These are phyloP conservation scores for Bovichtus diacanthus DNA, from an alignment of 2,797 vertebrate species.

Conservation along the genomic window DNA sequence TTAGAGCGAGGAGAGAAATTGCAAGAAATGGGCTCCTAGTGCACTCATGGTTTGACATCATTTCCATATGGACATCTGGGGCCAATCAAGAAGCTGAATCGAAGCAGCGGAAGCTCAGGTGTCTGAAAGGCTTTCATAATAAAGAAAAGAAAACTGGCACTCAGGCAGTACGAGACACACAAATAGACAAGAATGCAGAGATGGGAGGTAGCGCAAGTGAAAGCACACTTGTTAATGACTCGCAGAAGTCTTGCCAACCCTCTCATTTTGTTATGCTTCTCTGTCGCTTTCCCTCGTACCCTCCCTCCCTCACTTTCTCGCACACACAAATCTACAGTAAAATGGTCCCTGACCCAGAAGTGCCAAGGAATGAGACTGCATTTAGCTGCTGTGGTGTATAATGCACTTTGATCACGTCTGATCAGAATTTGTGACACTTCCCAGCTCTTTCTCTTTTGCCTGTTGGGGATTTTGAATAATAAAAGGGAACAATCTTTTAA, in stretches of 20 bases:
- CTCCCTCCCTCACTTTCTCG: neutral
- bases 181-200: constrained; percentile 48
- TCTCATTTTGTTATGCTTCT: constrained; percentile 21
- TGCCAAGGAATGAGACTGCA: constrained; percentile 58
- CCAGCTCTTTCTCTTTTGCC: constrained; percentile 48
- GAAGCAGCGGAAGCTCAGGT: constrained; percentile 71
- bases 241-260: constrained; percentile 44
- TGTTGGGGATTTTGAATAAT: constrained; percentile 73
- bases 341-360: constrained; percentile 69
- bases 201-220: constrained; percentile 22
- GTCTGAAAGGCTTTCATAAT: constrained; percentile 67
- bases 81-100: constrained; percentile 66
- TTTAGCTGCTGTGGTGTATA: constrained; percentile 62
- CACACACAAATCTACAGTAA: constrained; percentile 46
- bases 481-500: constrained; percentile 60
- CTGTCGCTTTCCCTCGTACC: constrained; percentile 2
- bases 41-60: constrained; percentile 56
- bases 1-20: constrained; percentile 51
- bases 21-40: constrained; percentile 60
- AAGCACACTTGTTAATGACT: constrained; percentile 53
- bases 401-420: constrained; percentile 75
- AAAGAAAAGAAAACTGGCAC: constrained; percentile 51
- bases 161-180: constrained; percentile 27
- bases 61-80: constrained; percentile 75
- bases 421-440: constrained; percentile 71